Evolutionary conservation across 2,797 vertebrate species (phyloP).

Genomic region (Rhinophrynus dorsalis): DNA sequence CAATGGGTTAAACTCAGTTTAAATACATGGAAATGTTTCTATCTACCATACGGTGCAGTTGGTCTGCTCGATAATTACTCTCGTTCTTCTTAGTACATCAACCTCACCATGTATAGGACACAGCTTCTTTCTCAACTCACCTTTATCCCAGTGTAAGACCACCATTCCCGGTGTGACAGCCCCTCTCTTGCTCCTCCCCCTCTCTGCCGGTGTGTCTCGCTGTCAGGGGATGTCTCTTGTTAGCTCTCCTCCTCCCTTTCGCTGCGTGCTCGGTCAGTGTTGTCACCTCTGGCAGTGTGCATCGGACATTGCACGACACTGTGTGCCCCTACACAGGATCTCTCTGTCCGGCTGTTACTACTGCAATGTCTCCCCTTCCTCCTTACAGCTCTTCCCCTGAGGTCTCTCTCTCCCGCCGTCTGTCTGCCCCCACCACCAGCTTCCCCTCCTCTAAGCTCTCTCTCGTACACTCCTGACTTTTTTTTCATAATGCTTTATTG

Average conservation of each 20-base stretch:
- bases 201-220: conserved; percentile 28
- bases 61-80: too few species aligned
- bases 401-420: conserved; percentile 37
- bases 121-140: conserved; percentile 14
- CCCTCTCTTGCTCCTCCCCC: conserved; percentile 56
- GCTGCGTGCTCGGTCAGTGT: not conserved
- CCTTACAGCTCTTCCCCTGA: conserved; percentile 1
- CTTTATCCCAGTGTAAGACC: conserved; percentile 48
- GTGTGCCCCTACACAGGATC: too few species aligned
- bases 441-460: not conserved
- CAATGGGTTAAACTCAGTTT: too few species aligned
- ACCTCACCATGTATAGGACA: too few species aligned
- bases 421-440: conserved; percentile 25
- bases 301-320: not conserved
- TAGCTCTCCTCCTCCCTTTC: not conserved
- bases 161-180: conserved; percentile 41
- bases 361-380: conserved; percentile 12
- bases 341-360: too few species aligned
- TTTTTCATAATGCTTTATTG: conserved; percentile 34
- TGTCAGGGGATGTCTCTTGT: not conserved
- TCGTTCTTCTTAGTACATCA: too few species aligned
- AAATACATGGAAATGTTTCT: too few species aligned
- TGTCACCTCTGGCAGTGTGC: not conserved
- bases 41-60: too few species aligned
- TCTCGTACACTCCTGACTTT: not conserved